Evolutionary conservation across 2,797 vertebrate species (phyloP).

Genomic region (Microcaecilia unicolor): DNA sequence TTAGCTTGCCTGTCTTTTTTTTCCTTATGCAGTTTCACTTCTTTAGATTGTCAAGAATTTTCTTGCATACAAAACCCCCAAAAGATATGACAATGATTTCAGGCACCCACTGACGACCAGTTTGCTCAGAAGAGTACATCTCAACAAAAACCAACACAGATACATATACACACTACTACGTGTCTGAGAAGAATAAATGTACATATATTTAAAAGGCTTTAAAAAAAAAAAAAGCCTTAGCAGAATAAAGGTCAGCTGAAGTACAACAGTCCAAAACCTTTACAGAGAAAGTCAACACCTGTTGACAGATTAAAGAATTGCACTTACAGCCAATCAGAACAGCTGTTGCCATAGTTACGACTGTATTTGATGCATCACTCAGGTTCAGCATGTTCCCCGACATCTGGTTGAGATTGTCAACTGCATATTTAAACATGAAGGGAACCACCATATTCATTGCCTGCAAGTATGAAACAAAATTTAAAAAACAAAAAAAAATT

Average conservation of each 20-base stretch:
- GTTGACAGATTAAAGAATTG: constrained; percentile 44
- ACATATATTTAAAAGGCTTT: neutral
- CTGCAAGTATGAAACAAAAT: constrained; percentile 62
- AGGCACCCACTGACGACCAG: too few relatives aligned
- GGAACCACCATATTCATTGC: constrained; percentile 90
- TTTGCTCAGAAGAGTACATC: too few relatives aligned
- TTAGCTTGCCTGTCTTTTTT: too few relatives aligned
- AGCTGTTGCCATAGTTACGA: constrained; percentile 88
- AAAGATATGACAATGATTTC: too few relatives aligned
- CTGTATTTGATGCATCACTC: constrained; percentile 80
- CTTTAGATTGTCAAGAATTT: too few relatives aligned
- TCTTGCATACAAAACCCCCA: too few relatives aligned
- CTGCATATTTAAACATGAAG: constrained; percentile 98
- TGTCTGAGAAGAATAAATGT: neutral
- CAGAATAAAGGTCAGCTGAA: constrained; percentile 46
- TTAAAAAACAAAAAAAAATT: too few relatives aligned
- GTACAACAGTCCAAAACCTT: constrained; percentile 48
- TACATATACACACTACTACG: too few relatives aligned
- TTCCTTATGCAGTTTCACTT: too few relatives aligned
- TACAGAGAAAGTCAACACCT: constrained; percentile 49
- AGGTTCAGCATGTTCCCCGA: constrained; percentile 92
- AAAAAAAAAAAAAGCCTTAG: neutral
- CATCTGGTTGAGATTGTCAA: constrained; percentile 93
- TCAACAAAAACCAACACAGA: too few relatives aligned
- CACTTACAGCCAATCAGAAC: constrained; percentile 96